Percentiles rank a stretch among this genome's conserved stretches.
These are phyloP conservation scores for Agonopterix heracliana DNA, from an alignment of 2,888 invertebrate genomes.

Conservation along the genomic window DNA sequence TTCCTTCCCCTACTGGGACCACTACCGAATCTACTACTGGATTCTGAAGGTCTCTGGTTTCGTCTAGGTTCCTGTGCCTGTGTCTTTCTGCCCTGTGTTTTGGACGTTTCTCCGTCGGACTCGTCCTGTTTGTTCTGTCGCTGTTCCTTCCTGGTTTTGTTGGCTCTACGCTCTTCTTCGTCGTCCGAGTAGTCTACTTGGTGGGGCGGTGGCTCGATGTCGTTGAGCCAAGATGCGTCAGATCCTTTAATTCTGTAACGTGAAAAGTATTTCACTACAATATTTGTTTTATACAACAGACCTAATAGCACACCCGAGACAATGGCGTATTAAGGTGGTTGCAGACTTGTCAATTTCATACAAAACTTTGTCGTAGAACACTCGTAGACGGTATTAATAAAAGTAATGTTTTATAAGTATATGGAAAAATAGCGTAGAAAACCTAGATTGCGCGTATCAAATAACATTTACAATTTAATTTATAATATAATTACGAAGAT, in stretches of 20 bases:
- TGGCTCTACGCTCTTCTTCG: constrained; percentile 83
- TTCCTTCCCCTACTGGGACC: constrained; percentile 53
- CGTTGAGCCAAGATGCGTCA: constrained; percentile 92
- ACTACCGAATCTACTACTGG: constrained; percentile 59
- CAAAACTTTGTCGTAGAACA: no score
- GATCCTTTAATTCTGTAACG: constrained; percentile 83
- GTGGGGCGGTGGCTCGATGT: constrained; percentile 87
- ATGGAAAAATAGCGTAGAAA: no score
- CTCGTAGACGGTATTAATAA: no score
- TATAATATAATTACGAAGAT: no score
- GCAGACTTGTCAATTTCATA: no score
- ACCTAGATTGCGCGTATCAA: no score
- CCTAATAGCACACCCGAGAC: no score
- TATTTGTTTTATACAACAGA: no score
- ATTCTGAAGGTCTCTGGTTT: constrained; percentile 62
- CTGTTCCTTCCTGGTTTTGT: constrained; percentile 47
- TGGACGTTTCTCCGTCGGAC: constrained; percentile 45
- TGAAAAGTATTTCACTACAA: not conserved
- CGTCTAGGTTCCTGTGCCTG: constrained; percentile 37
- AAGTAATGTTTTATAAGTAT: no score
- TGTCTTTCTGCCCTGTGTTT: constrained; percentile 24
- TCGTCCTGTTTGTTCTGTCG: constrained; percentile 36
- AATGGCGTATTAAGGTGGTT: no score
- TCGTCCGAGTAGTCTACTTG: constrained; percentile 91
- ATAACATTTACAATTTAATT: no score